These are phyloP conservation scores for Phorcus lineatus DNA, from an alignment of 2,888 invertebrate genomes.

Conservation along the genomic window DNA sequence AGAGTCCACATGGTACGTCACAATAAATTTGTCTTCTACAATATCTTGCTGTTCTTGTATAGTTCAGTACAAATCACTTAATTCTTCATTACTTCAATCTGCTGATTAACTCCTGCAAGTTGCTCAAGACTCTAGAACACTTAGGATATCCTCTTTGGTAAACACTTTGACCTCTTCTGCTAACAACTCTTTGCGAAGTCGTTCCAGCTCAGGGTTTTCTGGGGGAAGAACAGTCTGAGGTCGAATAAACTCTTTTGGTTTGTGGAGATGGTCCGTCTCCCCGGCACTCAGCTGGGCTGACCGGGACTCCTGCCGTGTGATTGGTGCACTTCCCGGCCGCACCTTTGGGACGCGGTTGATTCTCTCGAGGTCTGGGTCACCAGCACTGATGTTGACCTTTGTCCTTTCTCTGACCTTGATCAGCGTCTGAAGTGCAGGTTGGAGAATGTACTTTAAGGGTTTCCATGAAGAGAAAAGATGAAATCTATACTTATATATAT, in stretches of 20 bases:
- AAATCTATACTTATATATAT: no score
- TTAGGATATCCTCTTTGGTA: constrained; percentile 48
- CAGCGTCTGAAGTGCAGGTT: constrained; percentile 53
- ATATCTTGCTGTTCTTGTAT: no score
- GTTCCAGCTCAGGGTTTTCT: constrained; percentile 53
- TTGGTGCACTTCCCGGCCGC: constrained; percentile 69
- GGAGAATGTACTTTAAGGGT: no score
- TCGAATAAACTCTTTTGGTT: constrained; percentile 40
- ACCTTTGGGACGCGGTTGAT: constrained; percentile 49
- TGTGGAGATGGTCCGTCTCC: constrained; percentile 53
- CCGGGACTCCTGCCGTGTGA: constrained; percentile 57
- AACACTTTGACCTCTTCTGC: constrained; percentile 45
- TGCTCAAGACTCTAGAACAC: constrained; percentile 20
- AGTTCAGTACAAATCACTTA: no score
- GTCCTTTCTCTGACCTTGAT: constrained; percentile 65
- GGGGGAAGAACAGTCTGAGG: constrained; percentile 49
- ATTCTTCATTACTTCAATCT: no score
- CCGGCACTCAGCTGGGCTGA: constrained; percentile 60
- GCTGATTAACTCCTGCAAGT: no score
- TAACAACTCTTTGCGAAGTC: constrained; percentile 49
- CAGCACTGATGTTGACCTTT: constrained; percentile 63
- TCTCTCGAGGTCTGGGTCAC: constrained; percentile 46
- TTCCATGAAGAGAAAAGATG: no score
- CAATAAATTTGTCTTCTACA: no score
- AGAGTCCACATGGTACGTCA: no score